Evolutionary conservation across 2,888 invertebrate genomes (phyloP).

Genomic region (Dorcus hopei): DNA sequence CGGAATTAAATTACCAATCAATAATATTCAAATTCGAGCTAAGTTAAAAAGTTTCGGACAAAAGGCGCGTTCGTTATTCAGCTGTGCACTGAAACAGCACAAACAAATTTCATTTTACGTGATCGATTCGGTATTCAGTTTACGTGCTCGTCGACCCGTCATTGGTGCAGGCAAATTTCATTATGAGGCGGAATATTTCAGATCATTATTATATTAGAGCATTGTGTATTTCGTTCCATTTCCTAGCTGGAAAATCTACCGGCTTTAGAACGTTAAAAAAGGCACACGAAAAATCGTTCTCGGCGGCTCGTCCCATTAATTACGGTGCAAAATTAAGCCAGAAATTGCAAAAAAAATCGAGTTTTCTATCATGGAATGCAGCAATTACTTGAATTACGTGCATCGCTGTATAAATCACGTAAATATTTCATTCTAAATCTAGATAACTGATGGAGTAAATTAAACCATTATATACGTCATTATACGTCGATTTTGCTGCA

Average conservation of each 20-base stretch:
- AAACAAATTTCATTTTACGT: conserved; percentile 32
- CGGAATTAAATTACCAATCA: neutral
- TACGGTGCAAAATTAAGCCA: too few relatives aligned
- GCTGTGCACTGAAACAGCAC: conserved; percentile 26
- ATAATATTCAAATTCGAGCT: conserved; percentile 2
- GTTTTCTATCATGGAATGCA: too few relatives aligned
- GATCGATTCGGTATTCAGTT: conserved; percentile 29
- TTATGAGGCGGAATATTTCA: conserved; percentile 34
- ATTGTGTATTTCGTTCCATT: conserved; percentile 29
- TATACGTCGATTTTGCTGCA: too few relatives aligned
- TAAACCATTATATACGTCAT: too few relatives aligned
- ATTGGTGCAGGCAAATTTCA: conserved; percentile 33
- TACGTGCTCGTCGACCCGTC: conserved; percentile 28
- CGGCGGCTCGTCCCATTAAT: too few relatives aligned
- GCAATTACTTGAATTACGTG: too few relatives aligned
- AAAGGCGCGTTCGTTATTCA: conserved; percentile 14
- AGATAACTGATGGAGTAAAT: too few relatives aligned
- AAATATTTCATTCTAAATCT: too few relatives aligned
- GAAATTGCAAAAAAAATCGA: too few relatives aligned
- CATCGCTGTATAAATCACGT: too few relatives aligned
- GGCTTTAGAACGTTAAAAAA: too few relatives aligned
- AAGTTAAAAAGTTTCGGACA: conserved; percentile 1
- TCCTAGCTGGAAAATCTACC: conserved; percentile 3
- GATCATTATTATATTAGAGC: conserved; percentile 34
- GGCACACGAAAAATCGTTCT: too few relatives aligned